Conservation (phyloP, 2,113 vertebrate genomes). For the Paratilapia polleni region DNA sequence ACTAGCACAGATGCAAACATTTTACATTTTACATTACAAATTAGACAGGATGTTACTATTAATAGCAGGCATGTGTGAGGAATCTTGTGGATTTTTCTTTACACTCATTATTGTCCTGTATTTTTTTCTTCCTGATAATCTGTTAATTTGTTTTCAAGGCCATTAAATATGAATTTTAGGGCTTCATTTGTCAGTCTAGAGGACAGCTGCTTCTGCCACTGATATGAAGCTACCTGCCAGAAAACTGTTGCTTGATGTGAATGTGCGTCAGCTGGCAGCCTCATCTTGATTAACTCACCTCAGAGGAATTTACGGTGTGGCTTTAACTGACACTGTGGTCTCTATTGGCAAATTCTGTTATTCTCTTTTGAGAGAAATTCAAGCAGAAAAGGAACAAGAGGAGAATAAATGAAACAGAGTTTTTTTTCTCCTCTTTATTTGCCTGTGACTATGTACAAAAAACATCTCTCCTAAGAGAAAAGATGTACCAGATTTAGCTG, state of each 20-base stretch:
- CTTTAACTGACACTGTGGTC: constrained; percentile 39
- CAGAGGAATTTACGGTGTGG: neutral
- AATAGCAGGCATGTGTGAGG: no score
- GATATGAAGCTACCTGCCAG: constrained; percentile 5
- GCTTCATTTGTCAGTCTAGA: neutral
- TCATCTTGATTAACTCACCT: constrained; percentile 51
- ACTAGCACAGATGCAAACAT: no score
- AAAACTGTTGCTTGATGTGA: constrained; percentile 3
- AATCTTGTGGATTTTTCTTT: neutral
- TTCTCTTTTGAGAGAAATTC: constrained; percentile 5
- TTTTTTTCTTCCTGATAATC: neutral
- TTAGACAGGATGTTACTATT: neutral
- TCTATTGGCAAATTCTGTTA: constrained; percentile 10
- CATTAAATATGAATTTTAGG: neutral
- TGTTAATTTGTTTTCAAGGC: neutral
- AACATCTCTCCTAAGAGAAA: no score
- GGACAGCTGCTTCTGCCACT: constrained; percentile 1
- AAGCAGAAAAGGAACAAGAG: constrained; percentile 1
- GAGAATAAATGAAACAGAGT: neutral
- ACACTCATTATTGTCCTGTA: neutral
- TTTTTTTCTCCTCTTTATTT: no score
- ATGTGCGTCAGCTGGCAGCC: constrained; percentile 17
- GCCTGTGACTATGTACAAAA: no score
- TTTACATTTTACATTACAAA: no score
- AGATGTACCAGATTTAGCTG: no score